phyloP scores from a whole-genome alignment of 2,113 vertebrate species.

The Sapajus apella region DNA sequence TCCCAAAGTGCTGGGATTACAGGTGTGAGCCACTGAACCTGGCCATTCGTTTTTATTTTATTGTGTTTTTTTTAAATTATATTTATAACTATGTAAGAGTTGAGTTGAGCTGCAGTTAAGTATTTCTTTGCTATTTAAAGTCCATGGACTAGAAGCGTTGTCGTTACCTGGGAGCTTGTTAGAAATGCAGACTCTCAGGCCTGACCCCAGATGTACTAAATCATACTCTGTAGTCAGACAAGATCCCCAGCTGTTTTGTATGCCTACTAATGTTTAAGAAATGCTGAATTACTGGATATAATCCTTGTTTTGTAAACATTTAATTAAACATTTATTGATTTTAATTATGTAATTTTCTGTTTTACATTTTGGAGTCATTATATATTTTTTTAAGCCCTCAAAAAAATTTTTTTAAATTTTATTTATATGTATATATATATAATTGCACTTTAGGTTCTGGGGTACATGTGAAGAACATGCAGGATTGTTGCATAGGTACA shows the following conservation, averaged over 20 bases:
- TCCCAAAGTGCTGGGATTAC: background rate
- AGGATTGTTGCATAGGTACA: too few species aligned
- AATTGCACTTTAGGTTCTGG: too few species aligned
- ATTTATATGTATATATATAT: too few species aligned
- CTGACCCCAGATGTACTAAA: background rate
- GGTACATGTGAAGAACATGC: too few species aligned
- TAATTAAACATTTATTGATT: slow-evolving; percentile 5
- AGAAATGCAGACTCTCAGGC: background rate
- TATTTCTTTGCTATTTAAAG: background rate
- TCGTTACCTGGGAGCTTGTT: background rate
- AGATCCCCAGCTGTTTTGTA: background rate
- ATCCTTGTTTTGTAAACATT: background rate
- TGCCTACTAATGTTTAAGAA: slow-evolving; percentile 6
- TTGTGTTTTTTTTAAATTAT: background rate
- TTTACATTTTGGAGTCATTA: background rate
- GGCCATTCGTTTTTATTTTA: background rate
- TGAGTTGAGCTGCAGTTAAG: background rate
- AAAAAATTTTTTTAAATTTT: too few species aligned
- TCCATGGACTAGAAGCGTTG: background rate
- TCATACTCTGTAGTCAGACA: background rate
- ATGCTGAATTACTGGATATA: background rate
- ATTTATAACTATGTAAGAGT: background rate
- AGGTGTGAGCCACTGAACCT: background rate
- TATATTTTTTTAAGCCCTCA: background rate
- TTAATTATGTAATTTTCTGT: slow-evolving; percentile 16